A percentile compares a stretch with the other conserved stretches of the same genome.
These are phyloP conservation scores for Tanypteryx hageni DNA, from an alignment of 2,888 invertebrate genomes.

Conservation along the genomic window DNA sequence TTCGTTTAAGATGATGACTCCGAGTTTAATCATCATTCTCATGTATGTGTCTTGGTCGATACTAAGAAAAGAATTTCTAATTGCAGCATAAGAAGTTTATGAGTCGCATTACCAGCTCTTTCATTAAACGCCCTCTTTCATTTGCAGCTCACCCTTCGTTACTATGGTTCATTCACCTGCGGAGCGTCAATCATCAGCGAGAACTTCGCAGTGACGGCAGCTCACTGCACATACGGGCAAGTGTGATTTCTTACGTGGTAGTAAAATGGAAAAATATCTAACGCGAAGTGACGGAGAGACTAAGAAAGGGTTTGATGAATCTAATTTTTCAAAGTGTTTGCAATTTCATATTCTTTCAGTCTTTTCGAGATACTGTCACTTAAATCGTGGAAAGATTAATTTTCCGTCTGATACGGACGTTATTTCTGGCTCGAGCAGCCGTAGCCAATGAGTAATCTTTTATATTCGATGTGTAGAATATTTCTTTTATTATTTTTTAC, in stretches of 20 bases:
- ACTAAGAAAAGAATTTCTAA: background rate
- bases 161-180: slow-evolving; percentile 77
- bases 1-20: background rate
- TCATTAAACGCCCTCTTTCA: background rate
- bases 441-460: no score
- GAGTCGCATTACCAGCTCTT: no score
- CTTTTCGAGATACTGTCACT: no score
- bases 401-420: no score
- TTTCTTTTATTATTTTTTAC: no score
- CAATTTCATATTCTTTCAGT: no score
- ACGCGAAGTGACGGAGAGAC: background rate
- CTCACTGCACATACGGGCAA: slow-evolving; percentile 74
- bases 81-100: no score
- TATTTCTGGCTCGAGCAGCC: no score
- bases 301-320: background rate
- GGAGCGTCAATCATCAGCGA: slow-evolving; percentile 77
- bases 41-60: background rate
- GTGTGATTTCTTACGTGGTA: background rate
- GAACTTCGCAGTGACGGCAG: slow-evolving; percentile 77
- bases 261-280: background rate
- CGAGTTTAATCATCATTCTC: background rate
- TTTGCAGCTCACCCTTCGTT: slow-evolving; percentile 74
- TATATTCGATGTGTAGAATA: no score
- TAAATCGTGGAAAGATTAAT: no score
- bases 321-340: no score